These are phyloP conservation scores for Melanophora roralis DNA, from an alignment of 2,888 invertebrate species.

Conservation along the genomic window DNA sequence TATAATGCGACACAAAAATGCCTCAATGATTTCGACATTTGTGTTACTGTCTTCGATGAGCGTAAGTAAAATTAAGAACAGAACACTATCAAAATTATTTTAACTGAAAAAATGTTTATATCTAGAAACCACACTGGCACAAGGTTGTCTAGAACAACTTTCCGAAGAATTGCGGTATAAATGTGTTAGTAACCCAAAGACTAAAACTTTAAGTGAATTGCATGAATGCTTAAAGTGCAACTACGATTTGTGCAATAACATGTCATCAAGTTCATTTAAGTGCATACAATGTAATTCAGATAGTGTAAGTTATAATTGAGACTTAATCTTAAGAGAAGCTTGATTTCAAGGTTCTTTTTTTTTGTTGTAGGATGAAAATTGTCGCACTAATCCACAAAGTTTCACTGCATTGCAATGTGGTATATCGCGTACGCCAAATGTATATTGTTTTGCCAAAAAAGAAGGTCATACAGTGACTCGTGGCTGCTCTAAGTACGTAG, in stretches of 20 bases:
- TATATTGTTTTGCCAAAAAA: constrained; percentile 65
- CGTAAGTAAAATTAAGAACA: constrained; percentile 64
- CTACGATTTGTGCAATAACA: constrained; percentile 70
- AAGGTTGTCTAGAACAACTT: constrained; percentile 63
- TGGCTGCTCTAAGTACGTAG: constrained; percentile 64
- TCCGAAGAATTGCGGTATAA: constrained; percentile 51
- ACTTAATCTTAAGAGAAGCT: no score
- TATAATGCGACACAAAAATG: constrained; percentile 65
- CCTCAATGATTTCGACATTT: constrained; percentile 71
- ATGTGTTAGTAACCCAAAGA: constrained; percentile 22
- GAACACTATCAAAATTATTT: neutral
- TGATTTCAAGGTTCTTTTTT: no score
- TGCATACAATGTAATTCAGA: constrained; percentile 73
- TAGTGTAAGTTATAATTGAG: constrained; percentile 66
- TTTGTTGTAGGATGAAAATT: constrained; percentile 64
- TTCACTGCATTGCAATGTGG: constrained; percentile 63
- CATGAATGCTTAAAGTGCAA: constrained; percentile 70
- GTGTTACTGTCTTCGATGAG: constrained; percentile 71
- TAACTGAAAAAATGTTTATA: neutral
- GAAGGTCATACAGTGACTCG: constrained; percentile 59
- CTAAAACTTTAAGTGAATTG: neutral
- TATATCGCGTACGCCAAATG: constrained; percentile 63
- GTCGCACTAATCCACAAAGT: constrained; percentile 49
- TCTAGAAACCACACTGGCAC: constrained; percentile 61
- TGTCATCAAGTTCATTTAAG: constrained; percentile 66